A percentile compares a stretch with the other conserved stretches of the same genome.
Conservation (phyloP, 2,888 invertebrate species). For the Hylaea fasciaria region DNA sequence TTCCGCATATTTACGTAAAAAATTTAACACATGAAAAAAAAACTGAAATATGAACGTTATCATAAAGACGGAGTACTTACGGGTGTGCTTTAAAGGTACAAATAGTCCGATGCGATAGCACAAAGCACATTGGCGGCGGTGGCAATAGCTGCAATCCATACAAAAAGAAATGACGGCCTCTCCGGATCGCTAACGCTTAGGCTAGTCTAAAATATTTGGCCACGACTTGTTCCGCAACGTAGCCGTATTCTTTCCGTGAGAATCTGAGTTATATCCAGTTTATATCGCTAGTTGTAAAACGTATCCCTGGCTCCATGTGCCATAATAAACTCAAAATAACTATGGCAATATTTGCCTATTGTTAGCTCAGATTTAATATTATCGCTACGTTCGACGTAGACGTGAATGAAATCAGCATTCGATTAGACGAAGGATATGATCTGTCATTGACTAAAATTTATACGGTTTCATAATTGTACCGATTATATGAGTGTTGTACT, state of each 20-base stretch:
- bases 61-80: too few species aligned
- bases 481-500: too few species aligned
- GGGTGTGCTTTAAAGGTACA: too few species aligned
- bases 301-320: constrained; percentile 52
- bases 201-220: background rate
- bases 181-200: too few species aligned
- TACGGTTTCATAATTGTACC: background rate
- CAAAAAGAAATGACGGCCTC: too few species aligned
- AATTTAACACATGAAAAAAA: background rate
- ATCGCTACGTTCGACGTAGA: constrained; percentile 4
- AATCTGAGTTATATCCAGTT: constrained; percentile 61
- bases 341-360: constrained; percentile 52
- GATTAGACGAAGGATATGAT: constrained; percentile 3
- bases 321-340: constrained; percentile 61
- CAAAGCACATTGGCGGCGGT: too few species aligned
- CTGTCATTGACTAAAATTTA: background rate
- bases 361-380: constrained; percentile 44
- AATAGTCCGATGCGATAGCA: too few species aligned
- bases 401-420: constrained; percentile 10
- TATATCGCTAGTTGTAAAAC: constrained; percentile 62
- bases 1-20: background rate
- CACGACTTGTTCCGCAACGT: constrained; percentile 40
- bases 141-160: too few species aligned
- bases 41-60: background rate
- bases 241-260: constrained; percentile 60